Evolutionary conservation across 2,113 vertebrate genomes (phyloP).

Genomic region (pig (Sus scrofa)): DNA sequence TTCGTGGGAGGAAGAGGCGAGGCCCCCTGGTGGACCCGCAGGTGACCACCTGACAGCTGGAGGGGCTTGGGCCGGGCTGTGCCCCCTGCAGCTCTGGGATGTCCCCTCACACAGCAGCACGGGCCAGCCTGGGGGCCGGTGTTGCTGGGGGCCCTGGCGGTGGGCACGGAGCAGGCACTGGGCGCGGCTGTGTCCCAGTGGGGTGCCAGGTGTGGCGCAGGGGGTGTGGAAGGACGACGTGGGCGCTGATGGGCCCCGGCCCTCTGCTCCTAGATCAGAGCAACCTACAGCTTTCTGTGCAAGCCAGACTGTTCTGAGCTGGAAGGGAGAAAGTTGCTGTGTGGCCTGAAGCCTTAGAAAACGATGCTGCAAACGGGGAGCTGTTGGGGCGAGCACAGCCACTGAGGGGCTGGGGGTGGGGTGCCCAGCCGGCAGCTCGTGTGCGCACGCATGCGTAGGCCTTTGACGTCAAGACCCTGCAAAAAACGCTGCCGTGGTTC

Average conservation of each 20-base stretch:
- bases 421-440: too few relatives aligned
- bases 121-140: background rate
- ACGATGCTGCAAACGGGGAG: background rate
- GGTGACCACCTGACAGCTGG: fast-evolving
- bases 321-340: background rate
- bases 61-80: background rate
- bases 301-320: background rate
- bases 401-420: too few relatives aligned
- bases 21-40: fast-evolving
- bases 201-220: fast-evolving
- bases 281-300: background rate
- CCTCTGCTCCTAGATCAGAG: background rate
- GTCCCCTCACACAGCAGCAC: background rate
- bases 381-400: background rate
- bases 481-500: too few relatives aligned
- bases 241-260: background rate
- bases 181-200: background rate
- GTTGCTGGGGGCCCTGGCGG: background rate
- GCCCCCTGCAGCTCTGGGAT: background rate
- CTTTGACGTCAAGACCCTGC: too few relatives aligned
- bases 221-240: background rate
- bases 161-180: background rate
- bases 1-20: background rate
- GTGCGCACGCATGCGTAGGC: too few relatives aligned
- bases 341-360: background rate